Evolutionary conservation across 2,888 invertebrate species (phyloP), one percentile per base, ranked within the genome.

Genomic region (Seira ritae): DNA sequence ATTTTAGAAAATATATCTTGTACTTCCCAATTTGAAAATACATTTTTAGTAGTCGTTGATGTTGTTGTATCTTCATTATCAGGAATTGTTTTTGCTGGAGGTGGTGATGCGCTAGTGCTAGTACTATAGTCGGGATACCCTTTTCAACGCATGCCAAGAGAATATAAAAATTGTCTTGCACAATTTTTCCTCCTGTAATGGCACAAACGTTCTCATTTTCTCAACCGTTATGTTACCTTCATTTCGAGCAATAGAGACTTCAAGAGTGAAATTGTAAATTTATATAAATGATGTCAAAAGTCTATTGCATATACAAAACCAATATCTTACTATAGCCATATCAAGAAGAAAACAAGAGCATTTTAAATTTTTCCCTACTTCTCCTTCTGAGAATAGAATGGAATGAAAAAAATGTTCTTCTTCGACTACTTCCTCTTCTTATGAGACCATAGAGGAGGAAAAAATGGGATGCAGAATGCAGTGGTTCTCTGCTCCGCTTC

Each of bases 121-220:
- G 31, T 8, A 31, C 31, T 8, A 8, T 31, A 4, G 31, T 31
- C 55, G 72, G 72, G 22, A 50, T 55, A 55, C 55, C 55, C 12
- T 55, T 55, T 55, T 55, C 20, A 60, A 78, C 69, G 55, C 78
- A 78, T 78, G 78, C 78, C 69, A 69, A 69, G 24, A 70, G 68
- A 80, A 67, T 67, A 71, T 72, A 79, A 71, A 79, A 71, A 55
- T 55, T 67, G 67, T 42, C 37, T 69, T 55, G 55, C 55, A 55
- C 55, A 55, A 55, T 37, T 42, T 55, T 22, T 23, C n/a, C 71
- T 46, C 69, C 69, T 76, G 60, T 76, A 76, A 69, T 72, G 71
- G 78, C 50, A 55, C 65, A 78, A 78, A 71, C 46, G 67, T 50
- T 46, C 79, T 79, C 79, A 70, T 77, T 77, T 77, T 70, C 37